Base-by-base conservation (phyloP, 2,888 invertebrate species). In the Drosophila borborema region DNA sequence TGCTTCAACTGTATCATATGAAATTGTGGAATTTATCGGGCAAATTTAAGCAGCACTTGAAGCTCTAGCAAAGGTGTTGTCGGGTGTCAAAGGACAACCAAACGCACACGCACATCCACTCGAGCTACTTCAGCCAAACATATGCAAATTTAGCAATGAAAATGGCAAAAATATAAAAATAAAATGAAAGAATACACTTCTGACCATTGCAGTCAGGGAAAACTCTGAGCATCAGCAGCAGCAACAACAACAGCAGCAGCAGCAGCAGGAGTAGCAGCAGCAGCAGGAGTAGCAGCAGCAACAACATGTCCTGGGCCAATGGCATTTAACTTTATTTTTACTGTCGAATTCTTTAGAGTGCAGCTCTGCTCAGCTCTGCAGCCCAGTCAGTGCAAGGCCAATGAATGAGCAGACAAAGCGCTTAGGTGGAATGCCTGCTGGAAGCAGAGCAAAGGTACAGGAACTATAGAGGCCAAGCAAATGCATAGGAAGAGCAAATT, bases 301-400 rank as follows among this genome's bases (percentile, higher is more conserved):
- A 10, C 31, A 28, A 53, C 48, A 53, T 18, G 46, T 55, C n/a
- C 20, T 65, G 68, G 73, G 73, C 78, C 78, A 83, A 75, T 78
- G 75, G 81, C 72, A 78, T 69, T 84, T 67, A 58, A 63, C 62
- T 81, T 76, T 46, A 77, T 64, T 70, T 67, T 41, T 69, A 53
- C 53, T 51, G 61, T n/a, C 16, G 75, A 36, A 49, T 38, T 40
- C 65, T 58, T 46, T 41, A 28, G 40, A 54, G 63, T 60, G 62
- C 64, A 48, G 51, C 67, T 23, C 46, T 43, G 41, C 7, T 16
- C 8, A n/a, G 9, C 18, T 49, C 34, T 43, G 64, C 43, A 61
- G 64, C 61, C 54, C 48, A 55, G 58, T 41, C 38, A 20, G 20
- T 20, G 20, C 59, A 14, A 48, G 62, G 36, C 56, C 63, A 65